These are phyloP conservation scores for Drosophila erecta DNA, from an alignment of 1,140 invertebrate species.

Conservation along the genomic window DNA sequence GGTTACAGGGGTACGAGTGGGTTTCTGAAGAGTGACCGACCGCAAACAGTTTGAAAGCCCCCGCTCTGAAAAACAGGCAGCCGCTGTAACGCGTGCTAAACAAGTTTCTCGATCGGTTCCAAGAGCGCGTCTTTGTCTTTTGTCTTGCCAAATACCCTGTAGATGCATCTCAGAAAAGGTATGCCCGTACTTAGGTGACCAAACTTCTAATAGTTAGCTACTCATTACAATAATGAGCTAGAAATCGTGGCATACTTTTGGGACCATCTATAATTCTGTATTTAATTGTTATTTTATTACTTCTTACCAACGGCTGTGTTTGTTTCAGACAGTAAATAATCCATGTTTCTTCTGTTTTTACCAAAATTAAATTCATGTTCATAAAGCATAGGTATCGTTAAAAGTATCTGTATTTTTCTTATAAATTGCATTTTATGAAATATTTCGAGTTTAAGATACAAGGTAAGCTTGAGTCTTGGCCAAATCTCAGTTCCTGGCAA, in stretches of 20 bases:
- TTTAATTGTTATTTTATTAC: too few relatives aligned
- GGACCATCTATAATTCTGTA: neutral
- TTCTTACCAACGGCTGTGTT: too few relatives aligned
- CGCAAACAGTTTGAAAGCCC: slow-evolving; percentile 75
- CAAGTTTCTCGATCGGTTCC: slow-evolving; percentile 76
- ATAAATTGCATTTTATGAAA: too few relatives aligned
- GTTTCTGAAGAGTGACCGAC: slow-evolving; percentile 55
- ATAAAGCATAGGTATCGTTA: too few relatives aligned
- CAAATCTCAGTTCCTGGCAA: neutral
- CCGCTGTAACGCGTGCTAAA: slow-evolving; percentile 82
- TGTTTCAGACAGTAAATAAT: too few relatives aligned
- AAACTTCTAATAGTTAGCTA: neutral
- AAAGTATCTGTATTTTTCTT: too few relatives aligned
- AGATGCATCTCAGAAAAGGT: neutral
- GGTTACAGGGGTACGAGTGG: neutral
- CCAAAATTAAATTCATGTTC: too few relatives aligned
- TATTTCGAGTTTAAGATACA: too few relatives aligned
- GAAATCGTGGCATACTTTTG: slow-evolving; percentile 24
- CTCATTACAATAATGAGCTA: too few relatives aligned
- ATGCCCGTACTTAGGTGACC: neutral
- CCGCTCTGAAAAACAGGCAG: slow-evolving; percentile 71
- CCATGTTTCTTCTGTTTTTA: too few relatives aligned
- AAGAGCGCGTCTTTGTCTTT: slow-evolving; percentile 69
- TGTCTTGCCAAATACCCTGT: slow-evolving; percentile 50
- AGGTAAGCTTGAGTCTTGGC: neutral